Base-by-base conservation (phyloP, 2,797 vertebrate genomes). In the Synanceia verrucosa region DNA sequence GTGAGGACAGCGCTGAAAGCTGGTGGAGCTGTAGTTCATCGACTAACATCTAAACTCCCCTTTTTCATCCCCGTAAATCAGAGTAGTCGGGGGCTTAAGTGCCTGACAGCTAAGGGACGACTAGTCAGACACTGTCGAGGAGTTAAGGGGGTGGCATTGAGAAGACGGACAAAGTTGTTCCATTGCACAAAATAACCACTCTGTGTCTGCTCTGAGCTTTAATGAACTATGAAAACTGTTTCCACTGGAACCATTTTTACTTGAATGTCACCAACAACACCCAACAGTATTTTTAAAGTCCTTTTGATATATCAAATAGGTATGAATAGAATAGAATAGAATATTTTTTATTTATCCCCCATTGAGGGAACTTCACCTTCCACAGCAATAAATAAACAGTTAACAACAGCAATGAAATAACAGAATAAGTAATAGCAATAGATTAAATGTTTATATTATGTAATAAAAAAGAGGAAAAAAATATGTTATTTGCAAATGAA, bases 41-140 rank as follows among this genome's bases (percentile, higher is more conserved):
- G 64, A 71, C 83, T 71, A 86, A 84, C 79, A 80, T 88, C 84
- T 87, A 81, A 86, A 86, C 84, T 89, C 80, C 76, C 78, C 69
- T 70, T 76, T 82, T 88, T 87, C 82, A 78, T 89, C 82, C 84
- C 77, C 77, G 84, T 90, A 86, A 92, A 90, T 91, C 90, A 90
- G 83, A 65, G 50, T 33, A 70, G 88, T 83, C 85, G 69, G 84
- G 71, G 79, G 83, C 84, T 88, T 84, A 85, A 84, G 89, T 83
- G 81, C 76, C 77, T 73, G 81, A 89, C 82, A 72, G 88, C 73
- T 72, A 62, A 74, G 75, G 82, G 85, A 85, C 79, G 50, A 75
- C 59, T 61, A 70, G 79, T 87, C 82, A 86, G 72, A 83, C 71
- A 57, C 52, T 79, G 82, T 19, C 46, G 82, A 74, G 68, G 64